Conservation (phyloP, 2,797 vertebrate species). For the Perodicticus potto region DNA sequence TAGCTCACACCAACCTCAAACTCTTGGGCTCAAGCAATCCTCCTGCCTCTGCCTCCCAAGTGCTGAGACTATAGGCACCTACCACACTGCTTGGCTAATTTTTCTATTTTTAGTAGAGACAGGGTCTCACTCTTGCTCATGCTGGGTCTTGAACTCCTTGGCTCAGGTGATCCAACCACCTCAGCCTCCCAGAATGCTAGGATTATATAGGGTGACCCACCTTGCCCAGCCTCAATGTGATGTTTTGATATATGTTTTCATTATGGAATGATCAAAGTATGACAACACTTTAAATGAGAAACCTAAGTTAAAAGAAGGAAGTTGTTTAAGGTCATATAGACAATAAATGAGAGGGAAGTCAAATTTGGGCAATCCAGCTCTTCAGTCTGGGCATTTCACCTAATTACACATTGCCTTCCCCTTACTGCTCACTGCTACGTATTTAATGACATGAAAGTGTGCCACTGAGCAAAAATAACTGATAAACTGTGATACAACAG, state of each 20-base stretch:
- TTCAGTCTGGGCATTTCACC: not conserved
- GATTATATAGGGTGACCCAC: too few species aligned
- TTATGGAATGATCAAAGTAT: not conserved
- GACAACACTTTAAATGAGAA: slow-evolving; percentile 19
- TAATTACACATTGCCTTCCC: not conserved
- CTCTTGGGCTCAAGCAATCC: too few species aligned
- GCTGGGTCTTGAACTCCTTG: too few species aligned
- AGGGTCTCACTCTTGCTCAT: too few species aligned
- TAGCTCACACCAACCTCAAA: too few species aligned
- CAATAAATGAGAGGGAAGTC: not conserved
- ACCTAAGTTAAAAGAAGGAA: not conserved
- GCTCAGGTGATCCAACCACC: too few species aligned
- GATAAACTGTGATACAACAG: not conserved
- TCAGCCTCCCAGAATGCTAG: too few species aligned
- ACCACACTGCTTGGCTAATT: too few species aligned
- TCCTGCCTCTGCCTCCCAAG: too few species aligned
- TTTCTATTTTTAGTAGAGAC: too few species aligned
- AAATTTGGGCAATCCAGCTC: not conserved
- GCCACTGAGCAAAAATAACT: not conserved
- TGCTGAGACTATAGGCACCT: too few species aligned
- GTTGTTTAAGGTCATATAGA: not conserved
- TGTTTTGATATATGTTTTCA: not conserved
- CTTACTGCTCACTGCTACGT: not conserved
- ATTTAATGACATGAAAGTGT: not conserved
- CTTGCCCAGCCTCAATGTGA: not conserved